phyloP scores from a whole-genome alignment of 2,113 vertebrate genomes.

The Ovis aries region ARS-UI_Ramb_v3.0 NC_056059.1:117357501-117358000 shows the following conservation, averaged over 20 bases:
- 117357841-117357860: no score
- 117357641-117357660: neutral
- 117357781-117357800: neutral
- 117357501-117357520: neutral
- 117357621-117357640: neutral
- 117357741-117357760: neutral
- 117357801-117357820: neutral
- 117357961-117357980: neutral
- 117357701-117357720: conserved; percentile 30
- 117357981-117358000: neutral
- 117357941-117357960: neutral
- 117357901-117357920: neutral
- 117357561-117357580: neutral
- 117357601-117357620: neutral
- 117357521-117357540: neutral
- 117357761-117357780: neutral
- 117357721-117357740: neutral
- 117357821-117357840: fast-evolving
- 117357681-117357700: neutral
- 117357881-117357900: neutral
- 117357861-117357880: fast-evolving
- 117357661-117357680: neutral
- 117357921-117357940: neutral
- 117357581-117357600: neutral
- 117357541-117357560: neutral